phyloP scores from a whole-genome alignment of 2,888 invertebrate genomes.

The Drosophila niveifrons region DNA sequence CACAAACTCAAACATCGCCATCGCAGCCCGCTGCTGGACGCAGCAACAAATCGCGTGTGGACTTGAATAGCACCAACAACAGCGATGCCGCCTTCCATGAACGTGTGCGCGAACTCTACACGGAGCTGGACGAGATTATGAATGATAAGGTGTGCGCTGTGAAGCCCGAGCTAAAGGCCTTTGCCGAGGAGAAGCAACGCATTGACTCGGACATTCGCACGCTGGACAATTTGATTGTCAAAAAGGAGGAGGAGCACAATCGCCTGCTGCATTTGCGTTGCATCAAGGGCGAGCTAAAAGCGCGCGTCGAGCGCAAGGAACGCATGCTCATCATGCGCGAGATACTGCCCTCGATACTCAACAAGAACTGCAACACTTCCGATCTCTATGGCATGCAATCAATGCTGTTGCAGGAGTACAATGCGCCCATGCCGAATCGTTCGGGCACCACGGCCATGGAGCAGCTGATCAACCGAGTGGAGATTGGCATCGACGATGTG shows the following conservation, averaged over 20 bases:
- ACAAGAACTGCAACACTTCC: slow-evolving; percentile 43
- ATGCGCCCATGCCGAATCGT: slow-evolving; percentile 28
- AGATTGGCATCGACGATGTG: slow-evolving; percentile 45
- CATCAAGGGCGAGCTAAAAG: slow-evolving; percentile 92
- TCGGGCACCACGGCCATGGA: slow-evolving; percentile 35
- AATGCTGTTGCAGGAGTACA: slow-evolving; percentile 42
- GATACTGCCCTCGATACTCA: slow-evolving; percentile 61
- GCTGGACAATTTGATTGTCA: slow-evolving; percentile 90
- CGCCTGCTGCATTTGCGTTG: slow-evolving; percentile 93
- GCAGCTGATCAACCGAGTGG: slow-evolving; percentile 40
- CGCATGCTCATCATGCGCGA: slow-evolving; percentile 86
- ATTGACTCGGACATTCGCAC: slow-evolving; percentile 89
- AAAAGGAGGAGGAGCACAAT: slow-evolving; percentile 95
- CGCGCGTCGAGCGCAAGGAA: slow-evolving; percentile 90
- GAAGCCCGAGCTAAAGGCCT: slow-evolving; percentile 87
- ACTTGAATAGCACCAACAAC: slow-evolving; percentile 59
- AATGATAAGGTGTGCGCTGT: slow-evolving; percentile 86
- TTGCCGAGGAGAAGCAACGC: slow-evolving; percentile 89
- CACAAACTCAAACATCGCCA: slow-evolving; percentile 22
- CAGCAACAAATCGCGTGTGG: slow-evolving; percentile 37
- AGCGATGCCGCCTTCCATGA: slow-evolving; percentile 74
- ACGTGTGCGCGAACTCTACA: slow-evolving; percentile 72
- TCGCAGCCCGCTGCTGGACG: background rate
- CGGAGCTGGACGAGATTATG: slow-evolving; percentile 68
- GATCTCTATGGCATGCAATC: slow-evolving; percentile 58